phyloP scores from a whole-genome alignment of 2,888 invertebrate genomes.

The Drosophila phalerata region DNA sequence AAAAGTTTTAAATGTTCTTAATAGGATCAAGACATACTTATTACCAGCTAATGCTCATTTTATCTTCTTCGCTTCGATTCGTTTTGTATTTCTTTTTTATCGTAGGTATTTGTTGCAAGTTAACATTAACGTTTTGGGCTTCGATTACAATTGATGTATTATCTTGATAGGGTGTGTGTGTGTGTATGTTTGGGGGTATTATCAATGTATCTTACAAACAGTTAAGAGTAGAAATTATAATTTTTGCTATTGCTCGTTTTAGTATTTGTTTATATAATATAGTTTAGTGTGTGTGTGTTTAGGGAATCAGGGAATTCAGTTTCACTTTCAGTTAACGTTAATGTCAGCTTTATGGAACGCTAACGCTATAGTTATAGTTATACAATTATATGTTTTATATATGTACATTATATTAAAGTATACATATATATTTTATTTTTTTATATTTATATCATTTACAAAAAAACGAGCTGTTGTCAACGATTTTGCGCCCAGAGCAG shows the following conservation, averaged over 20 bases:
- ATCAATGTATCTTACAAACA: constrained; percentile 55
- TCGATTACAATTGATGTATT: constrained; percentile 23
- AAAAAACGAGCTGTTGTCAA: constrained; percentile 43
- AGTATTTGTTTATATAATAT: constrained; percentile 22
- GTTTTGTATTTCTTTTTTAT: constrained; percentile 8
- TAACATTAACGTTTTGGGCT: constrained; percentile 48
- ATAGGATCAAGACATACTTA: constrained; percentile 64
- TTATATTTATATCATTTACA: constrained; percentile 65
- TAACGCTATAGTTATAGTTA: constrained; percentile 70
- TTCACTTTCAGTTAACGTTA: constrained; percentile 53
- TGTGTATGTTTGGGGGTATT: constrained; percentile 14
- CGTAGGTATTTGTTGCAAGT: constrained; percentile 51
- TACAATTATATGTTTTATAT: constrained; percentile 66
- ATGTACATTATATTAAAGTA: constrained; percentile 54
- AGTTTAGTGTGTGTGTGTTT: constrained; percentile 3
- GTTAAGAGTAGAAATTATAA: constrained; percentile 50
- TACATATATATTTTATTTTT: constrained; percentile 51
- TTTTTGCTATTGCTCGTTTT: constrained; percentile 44
- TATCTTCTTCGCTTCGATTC: constrained; percentile 3
- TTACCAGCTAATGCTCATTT: constrained; percentile 34
- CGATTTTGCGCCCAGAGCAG: constrained; percentile 24
- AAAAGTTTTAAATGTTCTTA: constrained; percentile 68
- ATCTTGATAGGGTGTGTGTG: constrained; percentile 12
- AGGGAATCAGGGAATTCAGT: constrained; percentile 31
- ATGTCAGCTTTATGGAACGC: constrained; percentile 39